Evolutionary conservation across 2,888 invertebrate species (phyloP).

Genomic region (Caenorhabditis parvicauda): DNA sequence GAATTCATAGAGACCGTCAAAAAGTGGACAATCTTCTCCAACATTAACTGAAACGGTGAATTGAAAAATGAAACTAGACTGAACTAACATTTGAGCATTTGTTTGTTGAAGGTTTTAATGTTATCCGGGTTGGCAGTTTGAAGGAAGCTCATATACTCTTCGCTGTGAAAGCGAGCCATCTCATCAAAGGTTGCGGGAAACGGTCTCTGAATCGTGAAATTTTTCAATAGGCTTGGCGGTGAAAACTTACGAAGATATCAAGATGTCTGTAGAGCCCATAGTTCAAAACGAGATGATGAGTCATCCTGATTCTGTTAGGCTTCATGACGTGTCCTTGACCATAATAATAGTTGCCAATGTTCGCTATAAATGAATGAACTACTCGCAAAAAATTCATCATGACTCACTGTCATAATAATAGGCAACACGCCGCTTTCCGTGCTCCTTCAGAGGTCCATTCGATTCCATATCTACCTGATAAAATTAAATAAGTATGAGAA

Average conservation of each 20-base stretch:
- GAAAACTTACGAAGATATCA: conserved; percentile 91
- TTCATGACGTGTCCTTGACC: conserved; percentile 99
- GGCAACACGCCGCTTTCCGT: conserved; percentile 55
- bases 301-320: conserved; percentile 99
- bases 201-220: conserved; percentile 75
- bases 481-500: conserved; percentile 8
- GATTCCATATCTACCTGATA: conserved; percentile 16
- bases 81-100: conserved; percentile 89
- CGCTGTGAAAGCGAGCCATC: conserved; percentile 99
- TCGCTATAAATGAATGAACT: conserved; percentile 64
- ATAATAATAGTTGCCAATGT: conserved; percentile 99
- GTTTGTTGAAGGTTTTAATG: conserved; percentile 97
- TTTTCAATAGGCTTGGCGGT: conserved; percentile 1
- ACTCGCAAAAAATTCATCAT: not conserved
- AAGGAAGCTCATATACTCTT: conserved; percentile 95
- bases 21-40: conserved; percentile 86
- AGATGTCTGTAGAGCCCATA: conserved; percentile 98
- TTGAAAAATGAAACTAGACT: not conserved
- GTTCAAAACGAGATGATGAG: conserved; percentile 93
- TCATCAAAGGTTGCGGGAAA: conserved; percentile 99
- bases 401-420: conserved; percentile 76
- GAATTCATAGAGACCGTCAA: conserved; percentile 98
- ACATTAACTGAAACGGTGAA: conserved; percentile 72
- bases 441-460: conserved; percentile 43
- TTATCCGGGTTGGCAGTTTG: conserved; percentile 96